Evolutionary conservation across 2,113 vertebrate genomes (phyloP), one percentile per base, ranked within the genome.

Genomic region (Pseudopodoces humilis): DNA sequence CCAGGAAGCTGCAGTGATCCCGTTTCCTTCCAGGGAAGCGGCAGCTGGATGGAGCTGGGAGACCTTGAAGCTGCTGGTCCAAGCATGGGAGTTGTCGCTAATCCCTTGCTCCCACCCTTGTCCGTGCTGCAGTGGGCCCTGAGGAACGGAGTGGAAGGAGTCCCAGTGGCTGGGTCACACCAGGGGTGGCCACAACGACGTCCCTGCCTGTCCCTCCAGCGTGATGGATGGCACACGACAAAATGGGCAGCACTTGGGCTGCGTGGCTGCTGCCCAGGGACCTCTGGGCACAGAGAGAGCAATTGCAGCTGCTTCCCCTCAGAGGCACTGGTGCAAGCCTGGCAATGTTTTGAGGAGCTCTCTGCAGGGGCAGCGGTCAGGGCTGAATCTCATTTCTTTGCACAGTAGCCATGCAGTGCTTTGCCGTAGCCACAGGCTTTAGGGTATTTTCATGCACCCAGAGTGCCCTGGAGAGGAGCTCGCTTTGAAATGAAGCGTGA

Each of bases 191-290:
- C 76, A 46, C 21, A 9, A 13, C 11, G 39, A 46, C 43, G 53
- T 31, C 78, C 21, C 15, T 60, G 68, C 56, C 53, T 1, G 0
- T 87, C 76, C 58, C 64, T 71, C 23, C 1, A 1, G 60, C 0
- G 0, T 62, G 75, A 69, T 2, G 15, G 88, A 77, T 58, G 55
- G 79, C 68, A 72, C 2, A 3, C 0, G 35, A 44, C 8, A 71
- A 65, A 56, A 83, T 11, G 69, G 77, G 77, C 87, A 74, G 59
- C 46, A 24, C 24, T 59, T 60, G 68, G 58, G 68, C 65, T 63
- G 67, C 0, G 0, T 5, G 1, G 50, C 55, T 6, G n/a, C 52
- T 74, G 47, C 43, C 60, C 0, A 0, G 28, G 37, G 39, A 44
- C 49, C 70, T 79, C 49, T 1, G 10, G 64, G 88, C 49, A 30